These are phyloP conservation scores for Acleris emargana DNA, from an alignment of 2,888 invertebrate genomes.

Conservation along the genomic window DNA sequence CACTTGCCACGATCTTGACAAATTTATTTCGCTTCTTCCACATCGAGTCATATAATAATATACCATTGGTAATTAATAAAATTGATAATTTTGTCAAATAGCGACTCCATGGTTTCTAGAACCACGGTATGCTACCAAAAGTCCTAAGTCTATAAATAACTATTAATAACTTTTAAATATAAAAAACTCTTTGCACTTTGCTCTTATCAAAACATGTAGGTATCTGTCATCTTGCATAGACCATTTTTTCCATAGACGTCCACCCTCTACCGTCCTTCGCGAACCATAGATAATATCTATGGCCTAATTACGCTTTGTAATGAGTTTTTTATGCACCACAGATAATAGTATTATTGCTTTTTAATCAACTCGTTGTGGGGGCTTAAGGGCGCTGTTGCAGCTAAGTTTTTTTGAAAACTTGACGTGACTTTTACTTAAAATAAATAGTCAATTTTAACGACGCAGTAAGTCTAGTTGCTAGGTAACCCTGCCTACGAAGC, in stretches of 20 bases:
- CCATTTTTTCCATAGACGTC: slow-evolving; percentile 15
- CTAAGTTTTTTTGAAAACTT: not conserved
- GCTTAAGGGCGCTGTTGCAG: slow-evolving; percentile 41
- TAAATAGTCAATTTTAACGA: too few relatives aligned
- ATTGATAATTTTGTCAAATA: too few relatives aligned
- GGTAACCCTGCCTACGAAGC: too few relatives aligned
- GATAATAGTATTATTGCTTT: slow-evolving; percentile 74
- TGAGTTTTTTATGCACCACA: slow-evolving; percentile 61
- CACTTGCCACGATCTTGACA: too few relatives aligned
- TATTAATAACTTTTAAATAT: not conserved
- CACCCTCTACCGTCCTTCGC: slow-evolving; percentile 26
- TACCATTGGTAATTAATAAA: too few relatives aligned
- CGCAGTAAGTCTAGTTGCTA: too few relatives aligned
- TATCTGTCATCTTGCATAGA: not conserved
- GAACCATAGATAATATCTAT: slow-evolving; percentile 25
- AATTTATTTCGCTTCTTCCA: too few relatives aligned
- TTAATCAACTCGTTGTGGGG: slow-evolving; percentile 73
- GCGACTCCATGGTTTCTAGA: too few relatives aligned
- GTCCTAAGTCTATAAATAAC: too few relatives aligned
- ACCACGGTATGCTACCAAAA: too few relatives aligned
- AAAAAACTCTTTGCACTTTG: slow-evolving; percentile 7
- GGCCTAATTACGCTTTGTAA: slow-evolving; percentile 47
- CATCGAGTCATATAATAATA: too few relatives aligned
- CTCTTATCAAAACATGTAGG: not conserved
- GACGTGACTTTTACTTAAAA: not conserved